Percentiles rank a stretch among this genome's conserved stretches.
These are phyloP conservation scores for Drosophila parthenogenetica DNA, from an alignment of 2,888 invertebrate genomes.

Conservation along the genomic window DNA sequence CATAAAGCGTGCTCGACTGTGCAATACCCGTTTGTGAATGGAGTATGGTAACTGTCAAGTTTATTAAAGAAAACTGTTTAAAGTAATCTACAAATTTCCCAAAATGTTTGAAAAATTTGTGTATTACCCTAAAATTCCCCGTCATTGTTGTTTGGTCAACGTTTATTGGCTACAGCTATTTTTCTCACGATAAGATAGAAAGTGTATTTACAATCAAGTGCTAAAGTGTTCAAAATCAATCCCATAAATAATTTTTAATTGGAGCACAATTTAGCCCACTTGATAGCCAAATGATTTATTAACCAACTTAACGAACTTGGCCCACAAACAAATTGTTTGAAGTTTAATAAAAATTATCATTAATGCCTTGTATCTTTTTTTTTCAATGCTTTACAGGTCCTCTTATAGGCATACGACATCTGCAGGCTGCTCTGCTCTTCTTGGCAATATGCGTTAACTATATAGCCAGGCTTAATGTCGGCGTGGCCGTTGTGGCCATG, in stretches of 20 bases:
- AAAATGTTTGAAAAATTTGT: no score
- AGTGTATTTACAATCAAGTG: neutral
- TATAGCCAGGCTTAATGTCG: slow-evolving; percentile 88
- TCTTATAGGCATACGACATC: slow-evolving; percentile 87
- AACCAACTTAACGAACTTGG: slow-evolving; percentile 1
- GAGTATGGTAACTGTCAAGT: no score
- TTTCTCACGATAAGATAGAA: slow-evolving; percentile 25
- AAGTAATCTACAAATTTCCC: no score
- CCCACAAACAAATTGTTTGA: neutral
- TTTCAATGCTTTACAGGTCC: slow-evolving; percentile 71
- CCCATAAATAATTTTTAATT: slow-evolving; percentile 17
- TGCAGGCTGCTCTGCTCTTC: slow-evolving; percentile 88
- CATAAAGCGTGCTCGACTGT: no score
- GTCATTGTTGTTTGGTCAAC: neutral
- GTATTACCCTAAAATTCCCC: no score
- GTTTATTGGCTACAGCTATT: neutral
- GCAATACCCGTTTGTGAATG: no score
- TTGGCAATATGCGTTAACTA: slow-evolving; percentile 87
- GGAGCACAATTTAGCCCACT: slow-evolving; percentile 2
- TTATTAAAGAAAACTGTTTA: no score
- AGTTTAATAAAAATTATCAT: neutral
- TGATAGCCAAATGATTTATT: slow-evolving; percentile 16
- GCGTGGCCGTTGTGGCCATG: slow-evolving; percentile 91
- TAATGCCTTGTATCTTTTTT: neutral
- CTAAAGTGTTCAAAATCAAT: neutral